Percentiles rank a stretch among this genome's conserved stretches.
Conservation (phyloP, 2,888 invertebrate species). For the Seira ritae region DNA sequence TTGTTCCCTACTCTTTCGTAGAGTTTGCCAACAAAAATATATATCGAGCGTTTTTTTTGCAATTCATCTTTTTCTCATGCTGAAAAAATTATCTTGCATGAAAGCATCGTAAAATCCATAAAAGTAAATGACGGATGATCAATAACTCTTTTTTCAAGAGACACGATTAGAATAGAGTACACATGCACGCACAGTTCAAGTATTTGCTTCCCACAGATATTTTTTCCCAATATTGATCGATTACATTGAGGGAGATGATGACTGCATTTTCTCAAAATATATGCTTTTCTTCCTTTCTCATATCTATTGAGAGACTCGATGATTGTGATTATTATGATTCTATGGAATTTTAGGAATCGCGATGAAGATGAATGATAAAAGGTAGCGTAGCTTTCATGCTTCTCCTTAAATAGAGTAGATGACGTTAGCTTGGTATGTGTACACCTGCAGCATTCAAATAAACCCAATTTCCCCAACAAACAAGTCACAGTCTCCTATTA, state of each 20-base stretch:
- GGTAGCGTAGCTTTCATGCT: background rate
- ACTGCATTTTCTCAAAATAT: background rate
- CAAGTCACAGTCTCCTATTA: background rate
- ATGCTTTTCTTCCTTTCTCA: too few species aligned
- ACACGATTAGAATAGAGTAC: conserved; percentile 10
- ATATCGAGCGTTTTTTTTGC: background rate
- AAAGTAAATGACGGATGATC: conserved; percentile 59
- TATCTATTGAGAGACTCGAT: too few species aligned
- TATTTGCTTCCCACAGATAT: conserved; percentile 23
- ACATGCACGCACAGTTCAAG: conserved; percentile 12
- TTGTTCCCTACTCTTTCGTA: background rate
- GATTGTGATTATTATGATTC: background rate
- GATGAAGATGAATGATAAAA: background rate
- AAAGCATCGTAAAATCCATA: conserved; percentile 46
- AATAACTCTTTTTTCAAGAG: conserved; percentile 47
- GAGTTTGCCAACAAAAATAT: background rate
- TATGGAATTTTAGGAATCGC: background rate
- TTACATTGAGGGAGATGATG: background rate
- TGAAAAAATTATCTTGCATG: background rate
- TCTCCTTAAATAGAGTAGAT: background rate
- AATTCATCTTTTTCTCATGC: conserved; percentile 11
- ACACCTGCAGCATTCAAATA: background rate
- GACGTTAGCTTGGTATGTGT: background rate
- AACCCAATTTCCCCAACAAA: too few species aligned
- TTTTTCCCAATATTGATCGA: background rate